These are phyloP conservation scores for Drosophila mulleri DNA, from an alignment of 2,888 invertebrate species.

Conservation along the genomic window DNA sequence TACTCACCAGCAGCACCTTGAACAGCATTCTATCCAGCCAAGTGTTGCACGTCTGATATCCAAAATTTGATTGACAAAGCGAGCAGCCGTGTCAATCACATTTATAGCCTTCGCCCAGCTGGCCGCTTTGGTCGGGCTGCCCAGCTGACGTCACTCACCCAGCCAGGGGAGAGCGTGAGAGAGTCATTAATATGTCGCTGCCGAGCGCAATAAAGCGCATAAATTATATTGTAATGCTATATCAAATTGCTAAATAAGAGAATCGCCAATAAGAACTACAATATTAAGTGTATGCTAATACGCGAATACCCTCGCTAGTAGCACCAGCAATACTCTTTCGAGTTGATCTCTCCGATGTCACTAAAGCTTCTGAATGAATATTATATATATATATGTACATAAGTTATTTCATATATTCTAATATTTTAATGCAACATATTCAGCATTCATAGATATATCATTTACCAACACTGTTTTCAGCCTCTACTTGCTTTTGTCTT, in stretches of 20 bases:
- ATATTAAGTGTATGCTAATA: constrained; percentile 3
- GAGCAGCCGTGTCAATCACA: constrained; percentile 70
- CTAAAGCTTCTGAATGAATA: too few species aligned
- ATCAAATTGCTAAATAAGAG: constrained; percentile 61
- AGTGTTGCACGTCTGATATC: constrained; percentile 37
- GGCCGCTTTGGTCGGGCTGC: neutral
- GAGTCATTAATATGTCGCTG: constrained; percentile 68
- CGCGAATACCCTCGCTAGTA: constrained; percentile 24
- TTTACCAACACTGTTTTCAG: neutral
- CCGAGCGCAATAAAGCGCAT: constrained; percentile 64
- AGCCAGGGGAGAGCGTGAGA: constrained; percentile 54
- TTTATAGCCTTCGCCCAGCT: constrained; percentile 69
- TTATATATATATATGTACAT: too few species aligned
- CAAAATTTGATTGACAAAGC: constrained; percentile 71
- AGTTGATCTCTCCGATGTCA: too few species aligned
- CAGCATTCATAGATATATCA: too few species aligned
- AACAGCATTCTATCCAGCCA: constrained; percentile 52
- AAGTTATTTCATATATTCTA: too few species aligned
- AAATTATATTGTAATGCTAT: constrained; percentile 76
- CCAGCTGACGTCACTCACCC: constrained; percentile 46
- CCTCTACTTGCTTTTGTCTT: neutral
- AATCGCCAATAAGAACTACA: constrained; percentile 24
- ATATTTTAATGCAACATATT: too few species aligned
- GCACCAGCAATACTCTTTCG: neutral
- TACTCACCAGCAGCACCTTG: constrained; percentile 68